A percentile compares a stretch with the other conserved stretches of the same genome.
Evolutionary conservation across 2,113 vertebrate species (phyloP).

Genomic region (Galbula dea): DNA sequence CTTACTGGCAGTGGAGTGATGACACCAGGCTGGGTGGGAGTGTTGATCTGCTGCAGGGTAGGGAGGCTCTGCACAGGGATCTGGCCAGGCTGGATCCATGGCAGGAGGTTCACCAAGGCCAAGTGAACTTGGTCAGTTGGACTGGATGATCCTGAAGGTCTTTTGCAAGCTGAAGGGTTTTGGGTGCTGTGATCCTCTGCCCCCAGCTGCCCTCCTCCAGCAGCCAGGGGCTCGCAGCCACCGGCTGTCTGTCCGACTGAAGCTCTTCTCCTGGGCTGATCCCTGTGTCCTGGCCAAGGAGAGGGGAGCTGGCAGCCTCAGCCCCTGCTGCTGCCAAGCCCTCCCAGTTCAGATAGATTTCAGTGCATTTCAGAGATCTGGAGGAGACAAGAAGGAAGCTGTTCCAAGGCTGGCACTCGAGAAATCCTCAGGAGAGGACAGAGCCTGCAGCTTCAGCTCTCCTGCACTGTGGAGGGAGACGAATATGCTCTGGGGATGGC

Average conservation of each 20-base stretch:
- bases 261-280: neutral
- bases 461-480: rapidly evolving
- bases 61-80: too few relatives aligned
- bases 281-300: neutral
- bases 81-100: too few relatives aligned
- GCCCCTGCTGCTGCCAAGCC: neutral
- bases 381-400: neutral
- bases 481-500: neutral
- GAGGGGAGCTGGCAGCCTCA: neutral
- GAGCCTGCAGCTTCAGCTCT: rapidly evolving
- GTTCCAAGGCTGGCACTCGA: neutral
- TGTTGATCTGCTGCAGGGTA: too few relatives aligned
- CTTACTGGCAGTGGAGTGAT: neutral
- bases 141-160: too few relatives aligned
- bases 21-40: too few relatives aligned
- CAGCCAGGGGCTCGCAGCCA: rapidly evolving
- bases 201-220: too few relatives aligned
- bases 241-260: rapidly evolving
- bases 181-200: too few relatives aligned
- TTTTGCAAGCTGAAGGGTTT: too few relatives aligned
- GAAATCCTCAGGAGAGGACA: neutral
- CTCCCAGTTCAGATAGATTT: neutral
- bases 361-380: neutral
- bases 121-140: too few relatives aligned
- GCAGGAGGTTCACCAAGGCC: too few relatives aligned